Evolutionary conservation across 2,113 vertebrate species (phyloP), one percentile per base, ranked within the genome.

Genomic region (Meles meles): DNA sequence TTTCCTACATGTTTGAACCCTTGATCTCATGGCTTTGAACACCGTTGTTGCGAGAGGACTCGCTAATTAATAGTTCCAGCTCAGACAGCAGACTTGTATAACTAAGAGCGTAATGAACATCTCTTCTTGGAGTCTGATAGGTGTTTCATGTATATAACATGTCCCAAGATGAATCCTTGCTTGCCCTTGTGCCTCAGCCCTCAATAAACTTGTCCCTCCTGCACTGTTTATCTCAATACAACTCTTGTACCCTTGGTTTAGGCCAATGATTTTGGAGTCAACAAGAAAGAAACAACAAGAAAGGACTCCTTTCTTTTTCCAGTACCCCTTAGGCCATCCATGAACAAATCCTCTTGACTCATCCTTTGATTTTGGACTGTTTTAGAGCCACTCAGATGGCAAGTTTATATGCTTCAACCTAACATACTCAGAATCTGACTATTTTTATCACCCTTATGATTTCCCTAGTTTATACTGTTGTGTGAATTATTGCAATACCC

Each of bases 291-390:
- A n/a, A n/a, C n/a, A n/a, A n/a, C n/a, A n/a, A n/a, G n/a, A n/a
- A n/a, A n/a, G 82, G 42, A 93, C 11, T 81, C 18, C 39, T 63
- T 31, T 88, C 63, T 85, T 34, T 37, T 2, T 3, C 4, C 79
- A 71, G 13, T 18, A 61, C 39, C 7, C 34, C 34, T 39, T 17
- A 77, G 69, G 4, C 25, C 2, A 18, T 49, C 42, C 27, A n/a
- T 76, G n/a, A 93, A 17, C 42, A 77, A 84, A 61, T 96, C 34
- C 47, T 96, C 18, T 84, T 80, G 65, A 90, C 49, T 90, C 23
- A 69, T 55, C 42, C 37, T 89, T 82, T 96, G 65, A 27, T 90
- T 95, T 93, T 93, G 84, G 67, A 79, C 52, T 88, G 9, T 42
- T 90, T 97, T 93, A 80, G 44, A 42, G 14, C 5, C 61, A 42